These are phyloP conservation scores for Todus mexicanus DNA, from an alignment of 2,797 vertebrate genomes.

Conservation along the genomic window DNA sequence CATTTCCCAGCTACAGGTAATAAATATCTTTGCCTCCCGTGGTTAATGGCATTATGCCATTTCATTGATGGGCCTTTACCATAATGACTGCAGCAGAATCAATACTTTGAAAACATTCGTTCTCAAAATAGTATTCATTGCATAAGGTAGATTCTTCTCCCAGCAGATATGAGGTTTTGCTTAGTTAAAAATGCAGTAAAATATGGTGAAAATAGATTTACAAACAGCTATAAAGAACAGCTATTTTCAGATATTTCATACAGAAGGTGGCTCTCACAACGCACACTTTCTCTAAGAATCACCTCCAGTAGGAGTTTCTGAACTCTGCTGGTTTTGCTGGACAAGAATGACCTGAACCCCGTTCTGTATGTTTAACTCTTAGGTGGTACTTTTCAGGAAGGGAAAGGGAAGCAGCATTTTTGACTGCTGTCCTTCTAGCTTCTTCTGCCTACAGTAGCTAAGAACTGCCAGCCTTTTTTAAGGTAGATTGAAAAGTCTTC, in stretches of 20 bases:
- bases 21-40: neutral
- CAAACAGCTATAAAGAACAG: neutral
- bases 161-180: neutral
- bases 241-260: neutral
- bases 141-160: neutral
- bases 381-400: neutral
- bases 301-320: neutral
- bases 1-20: neutral
- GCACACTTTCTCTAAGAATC: neutral
- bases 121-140: neutral
- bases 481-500: neutral
- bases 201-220: neutral
- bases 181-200: neutral
- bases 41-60: neutral
- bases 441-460: neutral
- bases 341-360: neutral
- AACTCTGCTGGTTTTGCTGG: neutral
- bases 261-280: neutral
- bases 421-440: neutral
- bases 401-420: neutral
- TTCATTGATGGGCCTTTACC: constrained; percentile 8
- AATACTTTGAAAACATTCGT: neutral
- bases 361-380: neutral
- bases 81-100: neutral
- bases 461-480: neutral